Conservation (phyloP, 1,140 invertebrate species). For the Halictus rubicundus region DNA sequence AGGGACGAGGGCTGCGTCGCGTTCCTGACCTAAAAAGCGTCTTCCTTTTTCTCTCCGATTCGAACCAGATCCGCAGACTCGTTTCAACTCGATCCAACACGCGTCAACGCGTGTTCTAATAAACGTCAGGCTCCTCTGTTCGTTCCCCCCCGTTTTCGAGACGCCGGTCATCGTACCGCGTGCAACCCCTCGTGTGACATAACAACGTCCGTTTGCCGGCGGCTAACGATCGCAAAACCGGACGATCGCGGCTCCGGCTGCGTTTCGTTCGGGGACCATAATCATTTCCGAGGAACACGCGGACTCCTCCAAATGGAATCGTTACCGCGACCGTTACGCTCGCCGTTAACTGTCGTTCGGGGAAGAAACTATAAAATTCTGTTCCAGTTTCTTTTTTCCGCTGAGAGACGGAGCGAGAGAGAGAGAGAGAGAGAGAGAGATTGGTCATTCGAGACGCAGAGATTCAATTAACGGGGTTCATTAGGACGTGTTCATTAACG, state of each 20-base stretch:
- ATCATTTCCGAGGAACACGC: slow-evolving; percentile 17
- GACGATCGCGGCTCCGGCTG: neutral
- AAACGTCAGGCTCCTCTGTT: neutral
- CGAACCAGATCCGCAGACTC: neutral
- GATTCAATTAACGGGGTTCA: slow-evolving; percentile 31
- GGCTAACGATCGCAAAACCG: neutral
- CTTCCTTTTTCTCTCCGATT: slow-evolving; percentile 38
- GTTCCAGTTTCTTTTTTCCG: slow-evolving; percentile 30
- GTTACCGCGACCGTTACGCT: slow-evolving; percentile 33
- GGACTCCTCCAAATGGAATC: slow-evolving; percentile 21
- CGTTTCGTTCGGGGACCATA: neutral
- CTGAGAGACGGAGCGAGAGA: neutral
- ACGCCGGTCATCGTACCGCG: neutral
- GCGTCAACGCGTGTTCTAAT: slow-evolving; percentile 7
- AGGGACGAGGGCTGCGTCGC: slow-evolving; percentile 42
- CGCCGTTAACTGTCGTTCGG: slow-evolving; percentile 25
- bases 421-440: too few relatives aligned
- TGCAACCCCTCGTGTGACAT: neutral
- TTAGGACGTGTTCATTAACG: slow-evolving; percentile 29
- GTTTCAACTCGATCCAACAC: neutral
- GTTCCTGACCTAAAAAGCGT: slow-evolving; percentile 60
- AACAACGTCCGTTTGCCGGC: slow-evolving; percentile 11
- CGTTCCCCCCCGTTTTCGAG: too few relatives aligned
- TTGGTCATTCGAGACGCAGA: neutral
- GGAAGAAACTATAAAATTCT: slow-evolving; percentile 37